Percentiles rank a stretch among this genome's conserved stretches.
These are phyloP conservation scores for Paracanthobrama guichenoti DNA, from an alignment of 2,113 vertebrate species.

Conservation along the genomic window DNA sequence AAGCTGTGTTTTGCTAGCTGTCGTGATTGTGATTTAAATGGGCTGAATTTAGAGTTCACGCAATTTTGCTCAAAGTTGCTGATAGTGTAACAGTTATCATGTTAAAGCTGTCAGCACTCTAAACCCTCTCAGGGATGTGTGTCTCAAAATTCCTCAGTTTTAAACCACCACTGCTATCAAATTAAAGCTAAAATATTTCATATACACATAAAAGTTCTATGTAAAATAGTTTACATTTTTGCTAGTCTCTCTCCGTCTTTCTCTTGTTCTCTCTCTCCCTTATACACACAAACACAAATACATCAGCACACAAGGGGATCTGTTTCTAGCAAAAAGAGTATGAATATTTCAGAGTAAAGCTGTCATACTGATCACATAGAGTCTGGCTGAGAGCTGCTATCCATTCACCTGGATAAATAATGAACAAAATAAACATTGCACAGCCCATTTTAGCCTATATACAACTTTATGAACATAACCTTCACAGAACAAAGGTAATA, in stretches of 20 bases:
- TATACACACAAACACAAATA: slow-evolving; percentile 21
- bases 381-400: slow-evolving; percentile 66
- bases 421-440: slow-evolving; percentile 69
- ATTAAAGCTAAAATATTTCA: not conserved
- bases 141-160: not conserved
- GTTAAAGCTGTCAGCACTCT: not conserved
- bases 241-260: not conserved
- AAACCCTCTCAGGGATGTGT: not conserved
- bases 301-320: slow-evolving; percentile 56
- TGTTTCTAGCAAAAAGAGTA: slow-evolving; percentile 68
- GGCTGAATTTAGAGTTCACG: not conserved
- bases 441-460: slow-evolving; percentile 2
- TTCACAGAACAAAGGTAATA: not conserved
- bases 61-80: not conserved
- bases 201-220: not conserved
- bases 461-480: not conserved
- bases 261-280: slow-evolving; percentile 8
- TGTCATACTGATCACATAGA: slow-evolving; percentile 70
- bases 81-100: not conserved
- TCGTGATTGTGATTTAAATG: no score
- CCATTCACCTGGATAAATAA: slow-evolving; percentile 76
- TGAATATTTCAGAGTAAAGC: slow-evolving; percentile 73
- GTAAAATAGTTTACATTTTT: not conserved
- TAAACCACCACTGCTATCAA: not conserved
- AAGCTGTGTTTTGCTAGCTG: not conserved